Base-by-base conservation (phyloP, 35 echinoderm and acorn worm species). In the Diadema setosum region DNA sequence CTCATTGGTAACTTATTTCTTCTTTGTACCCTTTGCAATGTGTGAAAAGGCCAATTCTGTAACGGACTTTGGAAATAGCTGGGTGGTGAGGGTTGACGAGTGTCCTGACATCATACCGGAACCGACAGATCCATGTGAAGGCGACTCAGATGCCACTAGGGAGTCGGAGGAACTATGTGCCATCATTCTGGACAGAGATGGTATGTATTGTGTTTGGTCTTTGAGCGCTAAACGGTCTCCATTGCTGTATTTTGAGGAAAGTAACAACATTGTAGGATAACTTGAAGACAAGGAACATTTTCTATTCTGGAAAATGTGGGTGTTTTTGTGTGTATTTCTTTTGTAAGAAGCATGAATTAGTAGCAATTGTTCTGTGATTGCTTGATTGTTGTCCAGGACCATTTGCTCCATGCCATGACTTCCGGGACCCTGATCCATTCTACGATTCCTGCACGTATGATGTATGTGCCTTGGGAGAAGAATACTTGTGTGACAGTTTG, bases 371-470 rank as follows among this genome's bases (percentile, higher is more conserved):
- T n/a, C n/a, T n/a, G 5, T 59, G 56, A 11, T 5, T 33, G 8
- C 25, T 65, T 24, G 1, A 80, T 89, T 2, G 35, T 16, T 43
- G 58, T 27, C 2, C 33, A 94, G 96, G 96, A 39, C 92, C 96
- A 83, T 94, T 98, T 76, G 75, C 69, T 21, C 34, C 56, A 20
- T 94, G 96, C 41, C 84, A 94, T 75, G 60, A 70, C 18, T 67
- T 50, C 42, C 33, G 91, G 2, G 86, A 91, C 83, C 92, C 92
- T 43, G 33, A 56, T 16, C 82, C 88, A 40, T 94, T 83, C 55
- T 81, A 91, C 56, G 58, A 80, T 15, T 75, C 91, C 26, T 98
- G 95, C 87, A 55, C 84, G 39, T 98, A 98, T 85, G 95, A 97
- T 83, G 65, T 94, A 11, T 97, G 95, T 82, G 91, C 83, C 5